phyloP scores from a whole-genome alignment of 2,113 vertebrate species.

The Eublepharis macularius region DNA sequence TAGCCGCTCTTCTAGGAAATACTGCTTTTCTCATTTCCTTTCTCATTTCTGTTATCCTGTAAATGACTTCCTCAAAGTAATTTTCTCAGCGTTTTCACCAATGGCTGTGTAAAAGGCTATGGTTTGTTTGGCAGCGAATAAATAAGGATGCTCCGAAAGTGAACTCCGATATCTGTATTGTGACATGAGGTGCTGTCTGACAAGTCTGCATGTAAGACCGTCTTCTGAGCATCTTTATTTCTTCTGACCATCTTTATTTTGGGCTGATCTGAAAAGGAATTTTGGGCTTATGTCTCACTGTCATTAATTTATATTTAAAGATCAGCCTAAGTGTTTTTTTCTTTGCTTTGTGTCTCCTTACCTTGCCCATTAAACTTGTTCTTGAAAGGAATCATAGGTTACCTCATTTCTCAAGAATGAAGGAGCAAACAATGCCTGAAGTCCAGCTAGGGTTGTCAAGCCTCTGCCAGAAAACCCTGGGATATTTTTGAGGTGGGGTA shows the following conservation, averaged over 20 bases:
- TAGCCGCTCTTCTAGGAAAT: not conserved
- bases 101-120: not conserved
- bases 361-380: not conserved
- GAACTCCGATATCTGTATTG: not conserved
- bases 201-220: not conserved
- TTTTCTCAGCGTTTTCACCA: not conserved
- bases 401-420: not conserved
- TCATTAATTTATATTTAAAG: not conserved
- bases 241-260: not conserved
- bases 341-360: not conserved
- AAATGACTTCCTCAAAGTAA: not conserved
- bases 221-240: not conserved
- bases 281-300: not conserved
- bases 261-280: not conserved
- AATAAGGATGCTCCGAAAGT: not conserved
- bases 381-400: not conserved
- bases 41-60: not conserved
- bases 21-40: not conserved
- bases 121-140: not conserved
- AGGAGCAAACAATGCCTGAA: not conserved
- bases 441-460: not conserved
- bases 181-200: not conserved
- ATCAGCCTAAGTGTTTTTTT: too few relatives aligned
- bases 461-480: too few relatives aligned
- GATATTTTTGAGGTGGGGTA: too few relatives aligned